phyloP scores from a whole-genome alignment of 2,888 invertebrate genomes.

The Drymonia ruficornis region DNA sequence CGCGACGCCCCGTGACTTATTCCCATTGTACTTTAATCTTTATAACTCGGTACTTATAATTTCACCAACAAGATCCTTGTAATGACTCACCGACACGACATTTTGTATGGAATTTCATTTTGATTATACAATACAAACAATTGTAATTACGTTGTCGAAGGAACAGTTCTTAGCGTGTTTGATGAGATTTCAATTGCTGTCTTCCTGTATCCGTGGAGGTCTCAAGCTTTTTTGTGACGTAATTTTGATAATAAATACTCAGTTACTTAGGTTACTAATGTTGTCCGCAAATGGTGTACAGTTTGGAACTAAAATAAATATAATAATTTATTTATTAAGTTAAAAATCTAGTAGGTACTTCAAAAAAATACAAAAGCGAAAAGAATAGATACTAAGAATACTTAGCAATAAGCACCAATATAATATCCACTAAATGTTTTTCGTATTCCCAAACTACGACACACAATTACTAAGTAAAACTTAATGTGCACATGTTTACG shows the following conservation, averaged over 20 bases:
- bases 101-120: background rate
- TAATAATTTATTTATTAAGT: too few species aligned
- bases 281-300: too few species aligned
- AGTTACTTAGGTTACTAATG: too few species aligned
- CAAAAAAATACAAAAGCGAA: too few species aligned
- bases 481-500: slow-evolving; percentile 29
- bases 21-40: background rate
- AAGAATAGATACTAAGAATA: too few species aligned
- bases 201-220: background rate
- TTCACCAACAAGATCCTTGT: background rate
- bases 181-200: background rate
- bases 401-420: too few species aligned
- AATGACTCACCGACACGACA: background rate
- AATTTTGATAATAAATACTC: too few species aligned
- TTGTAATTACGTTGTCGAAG: background rate
- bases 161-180: background rate
- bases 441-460: background rate
- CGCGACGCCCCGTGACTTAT: background rate
- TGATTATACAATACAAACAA: background rate
- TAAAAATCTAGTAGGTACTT: too few species aligned
- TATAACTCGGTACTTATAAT: background rate
- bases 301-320: too few species aligned
- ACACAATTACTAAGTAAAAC: slow-evolving; percentile 19
- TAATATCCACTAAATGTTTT: background rate
- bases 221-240: too few species aligned